A percentile compares a stretch with the other conserved stretches of the same genome.
Conservation (phyloP, 2,113 vertebrate species). For the Peucedramus taeniatus region DNA sequence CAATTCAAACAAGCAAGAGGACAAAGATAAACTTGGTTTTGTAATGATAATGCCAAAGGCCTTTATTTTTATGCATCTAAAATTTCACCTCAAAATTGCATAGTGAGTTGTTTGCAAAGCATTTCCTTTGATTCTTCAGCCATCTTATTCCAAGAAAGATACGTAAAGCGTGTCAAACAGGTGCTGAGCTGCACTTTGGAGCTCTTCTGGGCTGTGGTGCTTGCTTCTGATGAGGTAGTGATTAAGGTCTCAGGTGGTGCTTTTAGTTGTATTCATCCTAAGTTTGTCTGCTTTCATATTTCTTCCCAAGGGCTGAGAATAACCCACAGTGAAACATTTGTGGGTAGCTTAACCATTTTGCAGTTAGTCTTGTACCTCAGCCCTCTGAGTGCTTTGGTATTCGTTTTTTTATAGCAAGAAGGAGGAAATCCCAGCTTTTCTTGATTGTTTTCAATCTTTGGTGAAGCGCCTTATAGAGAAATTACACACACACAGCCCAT, state of each 20-base stretch:
- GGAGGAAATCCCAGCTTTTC: not conserved
- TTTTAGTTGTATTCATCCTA: not conserved
- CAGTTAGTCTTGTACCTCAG: not conserved
- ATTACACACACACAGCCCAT: not conserved
- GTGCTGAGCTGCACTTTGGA: not conserved
- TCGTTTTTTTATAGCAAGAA: not conserved
- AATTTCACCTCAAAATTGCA: not conserved
- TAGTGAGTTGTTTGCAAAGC: not conserved
- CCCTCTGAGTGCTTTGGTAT: not conserved
- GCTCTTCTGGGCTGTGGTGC: not conserved
- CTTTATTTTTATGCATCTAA: constrained; percentile 42
- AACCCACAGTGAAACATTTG: not conserved
- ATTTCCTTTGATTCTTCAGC: not conserved
- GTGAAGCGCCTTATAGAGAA: not conserved
- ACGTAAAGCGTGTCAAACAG: not conserved
- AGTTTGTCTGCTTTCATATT: not conserved
- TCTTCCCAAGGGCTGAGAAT: not conserved
- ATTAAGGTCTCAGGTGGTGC: not conserved
- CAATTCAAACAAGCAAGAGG: not conserved
- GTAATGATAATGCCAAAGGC: constrained; percentile 1
- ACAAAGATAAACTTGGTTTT: constrained; percentile 31
- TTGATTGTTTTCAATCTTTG: not conserved
- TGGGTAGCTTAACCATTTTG: not conserved
- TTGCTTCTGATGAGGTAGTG: not conserved
- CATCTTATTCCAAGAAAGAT: not conserved